These are phyloP conservation scores for Antheraea mylitta DNA, from an alignment of 1,140 invertebrate species.

Conservation along the genomic window DNA sequence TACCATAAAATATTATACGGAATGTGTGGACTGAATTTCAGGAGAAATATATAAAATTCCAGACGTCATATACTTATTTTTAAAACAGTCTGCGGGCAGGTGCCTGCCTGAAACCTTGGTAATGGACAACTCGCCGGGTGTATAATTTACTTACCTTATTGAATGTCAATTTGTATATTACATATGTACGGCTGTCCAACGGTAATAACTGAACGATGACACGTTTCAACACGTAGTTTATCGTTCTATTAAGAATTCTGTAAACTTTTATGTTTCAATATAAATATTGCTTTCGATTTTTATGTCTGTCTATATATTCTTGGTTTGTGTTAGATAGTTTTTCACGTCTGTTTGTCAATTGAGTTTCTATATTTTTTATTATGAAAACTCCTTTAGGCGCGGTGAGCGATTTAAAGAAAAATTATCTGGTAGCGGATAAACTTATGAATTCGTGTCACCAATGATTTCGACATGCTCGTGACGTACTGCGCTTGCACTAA, in stretches of 20 bases:
- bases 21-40: neutral
- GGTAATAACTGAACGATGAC: neutral
- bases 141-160: slow-evolving; percentile 21
- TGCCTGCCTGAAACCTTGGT: slow-evolving; percentile 14
- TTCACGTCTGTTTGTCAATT: no score
- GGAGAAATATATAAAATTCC: neutral
- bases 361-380: no score
- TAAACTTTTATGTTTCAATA: neutral
- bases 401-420: no score
- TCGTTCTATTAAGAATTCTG: neutral
- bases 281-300: no score
- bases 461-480: no score
- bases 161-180: slow-evolving; percentile 15
- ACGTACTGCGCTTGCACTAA: no score
- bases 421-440: no score
- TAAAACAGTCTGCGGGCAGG: slow-evolving; percentile 6
- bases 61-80: slow-evolving; percentile 16
- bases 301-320: no score
- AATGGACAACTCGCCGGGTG: slow-evolving; percentile 1
- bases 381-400: no score
- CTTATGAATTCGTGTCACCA: no score
- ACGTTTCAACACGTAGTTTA: neutral
- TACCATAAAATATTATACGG: slow-evolving; percentile 1
- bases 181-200: neutral
- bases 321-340: no score